Percentiles rank a stretch among this genome's conserved stretches.
phyloP scores from a whole-genome alignment of 1,140 invertebrate species.

The Armadillidium nasatum region DNA sequence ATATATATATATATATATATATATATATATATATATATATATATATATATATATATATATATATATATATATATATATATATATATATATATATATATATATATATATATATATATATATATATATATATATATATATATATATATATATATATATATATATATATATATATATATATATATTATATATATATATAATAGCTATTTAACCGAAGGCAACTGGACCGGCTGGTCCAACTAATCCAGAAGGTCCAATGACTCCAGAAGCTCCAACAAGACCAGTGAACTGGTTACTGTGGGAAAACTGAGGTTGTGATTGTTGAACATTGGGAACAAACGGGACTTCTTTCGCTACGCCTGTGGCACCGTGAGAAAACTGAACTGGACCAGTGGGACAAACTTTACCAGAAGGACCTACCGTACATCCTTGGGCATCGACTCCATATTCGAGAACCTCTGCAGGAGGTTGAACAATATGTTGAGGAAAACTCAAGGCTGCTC shows the following conservation, averaged over 20 bases:
- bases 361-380: constrained; percentile 31
- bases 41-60: neutral
- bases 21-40: constrained; percentile 2
- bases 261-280: constrained; percentile 43
- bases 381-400: constrained; percentile 33
- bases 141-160: constrained; percentile 4
- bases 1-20: constrained; percentile 4
- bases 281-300: constrained; percentile 29
- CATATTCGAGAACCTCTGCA: neutral
- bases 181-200: neutral
- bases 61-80: neutral
- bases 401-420: constrained; percentile 37
- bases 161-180: constrained; percentile 9
- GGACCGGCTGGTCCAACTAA: constrained; percentile 42
- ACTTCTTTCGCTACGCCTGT: neutral
- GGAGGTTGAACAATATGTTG: neutral
- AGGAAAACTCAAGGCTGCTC: no score
- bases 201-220: constrained; percentile 32
- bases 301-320: neutral
- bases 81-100: no score
- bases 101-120: neutral
- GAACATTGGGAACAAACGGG: neutral
- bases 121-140: constrained; percentile 2
- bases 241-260: constrained; percentile 43
- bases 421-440: constrained; percentile 34